phyloP scores from a whole-genome alignment of 2,113 vertebrate species.

The Entomyzon cyanotis region DNA sequence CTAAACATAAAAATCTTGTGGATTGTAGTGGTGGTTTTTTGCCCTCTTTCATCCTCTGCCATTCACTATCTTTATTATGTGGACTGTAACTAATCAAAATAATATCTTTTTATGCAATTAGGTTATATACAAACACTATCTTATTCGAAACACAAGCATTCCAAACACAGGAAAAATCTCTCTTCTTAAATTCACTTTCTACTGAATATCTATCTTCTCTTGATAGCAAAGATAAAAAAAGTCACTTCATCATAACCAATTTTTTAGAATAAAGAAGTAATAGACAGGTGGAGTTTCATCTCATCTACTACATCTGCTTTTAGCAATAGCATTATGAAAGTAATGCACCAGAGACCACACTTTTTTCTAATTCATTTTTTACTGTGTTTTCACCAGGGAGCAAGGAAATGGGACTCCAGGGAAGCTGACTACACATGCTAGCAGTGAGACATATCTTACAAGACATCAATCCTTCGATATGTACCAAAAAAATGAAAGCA shows the following conservation, averaged over 20 bases:
- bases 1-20: background rate
- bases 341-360: background rate
- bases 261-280: background rate
- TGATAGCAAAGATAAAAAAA: background rate
- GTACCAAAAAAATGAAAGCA: background rate
- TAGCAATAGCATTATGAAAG: background rate
- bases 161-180: background rate
- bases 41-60: background rate
- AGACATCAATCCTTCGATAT: background rate
- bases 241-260: background rate
- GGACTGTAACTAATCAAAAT: background rate
- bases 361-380: background rate
- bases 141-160: background rate
- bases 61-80: background rate
- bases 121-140: background rate
- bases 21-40: accelerated
- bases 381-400: background rate
- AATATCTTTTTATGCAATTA: background rate
- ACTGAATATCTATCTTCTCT: background rate
- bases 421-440: background rate
- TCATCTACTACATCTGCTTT: background rate
- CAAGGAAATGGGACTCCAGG: background rate
- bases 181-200: background rate
- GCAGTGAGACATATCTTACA: background rate
- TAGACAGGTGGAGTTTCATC: background rate